Conservation (phyloP, 2,797 vertebrate species). For the Poeciliopsis presidionis region DNA sequence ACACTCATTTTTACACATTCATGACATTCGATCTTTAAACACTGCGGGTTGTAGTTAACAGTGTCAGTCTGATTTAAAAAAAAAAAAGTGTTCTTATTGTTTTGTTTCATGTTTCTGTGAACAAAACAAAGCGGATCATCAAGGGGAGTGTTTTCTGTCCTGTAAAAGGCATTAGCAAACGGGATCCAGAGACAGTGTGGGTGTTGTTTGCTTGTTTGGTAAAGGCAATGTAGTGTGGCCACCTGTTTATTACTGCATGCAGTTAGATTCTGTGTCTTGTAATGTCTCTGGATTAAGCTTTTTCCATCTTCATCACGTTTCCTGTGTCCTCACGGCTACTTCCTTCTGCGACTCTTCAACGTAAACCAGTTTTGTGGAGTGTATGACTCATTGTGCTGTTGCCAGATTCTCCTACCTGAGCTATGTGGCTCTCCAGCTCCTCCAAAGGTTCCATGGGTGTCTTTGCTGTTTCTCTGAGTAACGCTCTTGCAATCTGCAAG, state of each 20-base stretch:
- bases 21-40: slow-evolving; percentile 27
- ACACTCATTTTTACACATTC: slow-evolving; percentile 34
- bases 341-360: background rate
- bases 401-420: background rate
- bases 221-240: background rate
- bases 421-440: background rate
- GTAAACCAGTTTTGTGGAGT: background rate
- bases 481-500: background rate
- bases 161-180: slow-evolving; percentile 28
- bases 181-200: background rate
- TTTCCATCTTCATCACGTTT: background rate
- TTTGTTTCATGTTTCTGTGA: slow-evolving; percentile 23
- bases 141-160: slow-evolving; percentile 18
- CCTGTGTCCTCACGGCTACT: background rate
- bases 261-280: background rate
- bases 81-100: slow-evolving; percentile 3
- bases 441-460: background rate
- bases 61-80: slow-evolving; percentile 10
- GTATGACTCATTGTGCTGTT: background rate
- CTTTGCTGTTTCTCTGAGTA: background rate
- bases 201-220: slow-evolving; percentile 25
- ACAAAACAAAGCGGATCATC: slow-evolving; percentile 19
- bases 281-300: background rate
- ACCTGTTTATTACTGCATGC: slow-evolving; percentile 2
- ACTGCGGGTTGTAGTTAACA: slow-evolving; percentile 21